phyloP scores from a whole-genome alignment of 2,888 invertebrate species.

The Galerucella pusilla region DNA sequence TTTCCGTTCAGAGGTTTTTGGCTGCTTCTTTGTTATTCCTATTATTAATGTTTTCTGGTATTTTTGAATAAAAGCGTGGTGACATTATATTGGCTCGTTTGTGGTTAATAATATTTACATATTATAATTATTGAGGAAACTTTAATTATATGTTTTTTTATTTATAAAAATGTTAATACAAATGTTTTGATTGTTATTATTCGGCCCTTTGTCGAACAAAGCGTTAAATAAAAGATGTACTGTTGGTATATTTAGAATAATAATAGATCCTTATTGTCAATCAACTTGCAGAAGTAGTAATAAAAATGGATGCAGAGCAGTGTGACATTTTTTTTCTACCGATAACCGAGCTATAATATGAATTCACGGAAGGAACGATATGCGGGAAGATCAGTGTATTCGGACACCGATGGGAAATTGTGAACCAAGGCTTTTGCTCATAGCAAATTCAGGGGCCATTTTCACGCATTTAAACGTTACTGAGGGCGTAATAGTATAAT shows the following conservation, averaged over 20 bases:
- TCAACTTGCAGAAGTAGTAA: slow-evolving; percentile 12
- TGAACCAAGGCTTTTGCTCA: slow-evolving; percentile 61
- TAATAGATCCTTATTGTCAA: neutral
- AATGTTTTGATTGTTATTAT: no score
- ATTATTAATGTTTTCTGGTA: no score
- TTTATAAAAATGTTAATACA: no score
- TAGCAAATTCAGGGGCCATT: slow-evolving; percentile 64
- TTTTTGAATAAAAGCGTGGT: no score
- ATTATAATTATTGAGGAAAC: no score
- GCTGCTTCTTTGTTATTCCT: no score
- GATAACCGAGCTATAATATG: slow-evolving; percentile 23
- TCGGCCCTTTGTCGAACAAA: no score
- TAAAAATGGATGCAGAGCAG: slow-evolving; percentile 3
- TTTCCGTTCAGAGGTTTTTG: no score
- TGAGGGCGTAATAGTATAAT: slow-evolving; percentile 67
- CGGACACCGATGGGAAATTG: slow-evolving; percentile 45
- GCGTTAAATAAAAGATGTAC: neutral
- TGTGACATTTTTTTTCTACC: slow-evolving; percentile 7
- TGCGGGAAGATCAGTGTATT: slow-evolving; percentile 49
- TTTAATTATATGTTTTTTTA: no score
- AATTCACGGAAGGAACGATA: slow-evolving; percentile 48
- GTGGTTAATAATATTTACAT: no score
- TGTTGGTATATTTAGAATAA: neutral
- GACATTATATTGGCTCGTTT: no score
- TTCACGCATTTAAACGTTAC: slow-evolving; percentile 63